Percentiles rank a stretch among this genome's conserved stretches.
Conservation (phyloP, 2,888 invertebrate genomes). For the Agriopis leucophaearia region DNA sequence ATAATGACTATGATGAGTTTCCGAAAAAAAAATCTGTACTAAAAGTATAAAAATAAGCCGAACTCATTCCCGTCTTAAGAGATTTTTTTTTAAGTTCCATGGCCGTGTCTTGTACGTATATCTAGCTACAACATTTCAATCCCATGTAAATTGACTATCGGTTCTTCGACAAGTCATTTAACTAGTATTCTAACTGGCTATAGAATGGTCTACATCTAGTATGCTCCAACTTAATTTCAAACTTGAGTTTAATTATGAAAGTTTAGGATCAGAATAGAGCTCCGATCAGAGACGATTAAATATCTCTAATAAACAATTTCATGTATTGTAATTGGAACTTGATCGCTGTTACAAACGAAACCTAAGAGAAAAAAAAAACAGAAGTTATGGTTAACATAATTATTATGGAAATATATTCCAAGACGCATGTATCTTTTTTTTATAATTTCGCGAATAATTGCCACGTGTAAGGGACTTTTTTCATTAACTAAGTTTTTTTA, state of each 20-base stretch:
- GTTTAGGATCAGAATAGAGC: constrained; percentile 14
- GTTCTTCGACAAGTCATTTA: constrained; percentile 15
- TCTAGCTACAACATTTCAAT: constrained; percentile 1
- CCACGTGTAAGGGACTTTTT: too few relatives aligned
- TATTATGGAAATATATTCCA: too few relatives aligned
- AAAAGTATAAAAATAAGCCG: too few relatives aligned
- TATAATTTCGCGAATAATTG: too few relatives aligned
- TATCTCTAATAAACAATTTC: constrained; percentile 15
- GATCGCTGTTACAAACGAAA: neutral
- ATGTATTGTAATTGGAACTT: constrained; percentile 1
- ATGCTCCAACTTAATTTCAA: constrained; percentile 6
- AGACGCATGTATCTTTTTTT: too few relatives aligned
- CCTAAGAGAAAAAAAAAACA: too few relatives aligned
- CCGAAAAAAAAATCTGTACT: too few relatives aligned
- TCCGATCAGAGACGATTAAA: constrained; percentile 17
- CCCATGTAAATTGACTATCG: constrained; percentile 4
- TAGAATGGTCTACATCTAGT: constrained; percentile 13
- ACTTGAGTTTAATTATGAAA: constrained; percentile 24
- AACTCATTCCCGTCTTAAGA: too few relatives aligned
- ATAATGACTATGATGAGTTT: too few relatives aligned
- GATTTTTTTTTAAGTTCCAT: too few relatives aligned
- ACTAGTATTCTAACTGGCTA: constrained; percentile 5
- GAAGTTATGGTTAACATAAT: too few relatives aligned
- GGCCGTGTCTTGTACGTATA: neutral
- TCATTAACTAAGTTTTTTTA: too few relatives aligned